Evolutionary conservation across 2,797 vertebrate species (phyloP).

Genomic region (Spinibarbus caldwelli): DNA sequence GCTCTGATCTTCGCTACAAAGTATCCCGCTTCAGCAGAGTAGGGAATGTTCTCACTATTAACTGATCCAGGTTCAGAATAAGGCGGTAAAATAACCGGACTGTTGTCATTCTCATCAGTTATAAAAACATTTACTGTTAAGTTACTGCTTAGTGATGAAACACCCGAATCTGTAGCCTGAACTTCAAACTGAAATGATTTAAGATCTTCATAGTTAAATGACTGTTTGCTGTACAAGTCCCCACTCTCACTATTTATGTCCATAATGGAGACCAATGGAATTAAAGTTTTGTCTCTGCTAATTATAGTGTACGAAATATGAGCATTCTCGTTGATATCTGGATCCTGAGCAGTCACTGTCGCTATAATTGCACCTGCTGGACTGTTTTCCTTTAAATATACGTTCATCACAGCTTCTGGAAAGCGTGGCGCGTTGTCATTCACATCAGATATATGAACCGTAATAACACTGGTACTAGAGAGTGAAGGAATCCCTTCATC

Average conservation of each 20-base stretch:
- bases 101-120: constrained; percentile 67
- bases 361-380: constrained; percentile 69
- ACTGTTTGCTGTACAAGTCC: constrained; percentile 81
- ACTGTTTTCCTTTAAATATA: constrained; percentile 74
- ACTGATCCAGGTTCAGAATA: constrained; percentile 57
- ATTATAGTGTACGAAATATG: constrained; percentile 69
- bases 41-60: constrained; percentile 57
- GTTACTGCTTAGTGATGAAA: constrained; percentile 81
- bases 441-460: constrained; percentile 66
- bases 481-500: constrained; percentile 25
- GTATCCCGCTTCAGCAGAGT: constrained; percentile 62
- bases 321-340: constrained; percentile 76
- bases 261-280: constrained; percentile 73
- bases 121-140: constrained; percentile 80
- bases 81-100: constrained; percentile 57
- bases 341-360: constrained; percentile 75
- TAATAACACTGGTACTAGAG: background rate
- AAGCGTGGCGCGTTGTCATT: constrained; percentile 75
- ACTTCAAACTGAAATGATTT: constrained; percentile 83
- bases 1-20: constrained; percentile 62
- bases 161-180: constrained; percentile 83
- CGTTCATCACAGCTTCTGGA: constrained; percentile 20
- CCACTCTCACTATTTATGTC: constrained; percentile 84
- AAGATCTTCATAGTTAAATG: constrained; percentile 86
- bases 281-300: constrained; percentile 70